These are phyloP conservation scores for Cryptophagus acutangulus DNA, from an alignment of 2,888 invertebrate species.

Conservation along the genomic window DNA sequence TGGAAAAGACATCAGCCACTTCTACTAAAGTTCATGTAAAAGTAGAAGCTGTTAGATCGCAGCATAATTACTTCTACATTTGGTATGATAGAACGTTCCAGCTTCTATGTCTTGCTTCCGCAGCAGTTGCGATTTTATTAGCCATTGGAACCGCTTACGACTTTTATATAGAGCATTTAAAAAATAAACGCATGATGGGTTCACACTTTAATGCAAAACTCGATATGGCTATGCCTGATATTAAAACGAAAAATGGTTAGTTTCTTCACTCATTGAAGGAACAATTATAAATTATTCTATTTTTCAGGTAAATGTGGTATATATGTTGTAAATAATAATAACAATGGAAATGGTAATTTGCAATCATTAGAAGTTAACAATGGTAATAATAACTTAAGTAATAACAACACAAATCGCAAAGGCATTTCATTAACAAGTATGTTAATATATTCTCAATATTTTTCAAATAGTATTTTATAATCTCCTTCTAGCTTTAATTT, in stretches of 20 bases:
- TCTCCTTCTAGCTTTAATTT: conserved; percentile 52
- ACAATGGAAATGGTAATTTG: conserved; percentile 24
- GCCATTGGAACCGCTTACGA: conserved; percentile 68
- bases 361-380: conserved; percentile 14
- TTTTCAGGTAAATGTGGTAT: conserved; percentile 41
- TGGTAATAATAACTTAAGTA: conserved; percentile 19
- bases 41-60: conserved; percentile 64
- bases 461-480: conserved; percentile 3
- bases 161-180: conserved; percentile 56
- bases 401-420: neutral
- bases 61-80: conserved; percentile 60
- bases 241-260: conserved; percentile 38
- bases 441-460: conserved; percentile 14
- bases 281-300: no score
- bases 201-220: conserved; percentile 32
- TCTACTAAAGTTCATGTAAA: conserved; percentile 51
- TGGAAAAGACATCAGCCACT: conserved; percentile 52
- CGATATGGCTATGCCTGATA: conserved; percentile 44
- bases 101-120: conserved; percentile 55
- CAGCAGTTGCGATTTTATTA: conserved; percentile 54
- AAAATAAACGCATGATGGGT: conserved; percentile 42
- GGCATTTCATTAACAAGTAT: conserved; percentile 16
- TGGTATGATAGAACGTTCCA: conserved; percentile 67
- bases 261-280: no score
- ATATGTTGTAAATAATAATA: conserved; percentile 41